Evolutionary conservation across 2,113 vertebrate genomes (phyloP), one percentile per base, ranked within the genome.

Genomic region (Guaruba guarouba): DNA sequence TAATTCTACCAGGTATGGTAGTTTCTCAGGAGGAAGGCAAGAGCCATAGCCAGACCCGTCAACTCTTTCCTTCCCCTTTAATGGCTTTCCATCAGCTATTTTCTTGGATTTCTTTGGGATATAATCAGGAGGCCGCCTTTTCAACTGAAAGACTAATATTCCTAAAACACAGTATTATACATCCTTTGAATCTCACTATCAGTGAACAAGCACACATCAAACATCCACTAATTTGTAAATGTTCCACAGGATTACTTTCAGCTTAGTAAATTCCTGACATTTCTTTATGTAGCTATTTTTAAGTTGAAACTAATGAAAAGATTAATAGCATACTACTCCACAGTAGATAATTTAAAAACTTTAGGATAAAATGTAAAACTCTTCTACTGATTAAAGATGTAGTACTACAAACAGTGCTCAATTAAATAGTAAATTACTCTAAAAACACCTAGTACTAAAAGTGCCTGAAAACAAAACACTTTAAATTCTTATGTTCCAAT

Each of bases 1-100:
- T 95, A 99, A 97, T 97, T 99, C 99, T 90, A 99, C 99, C 75
- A 99, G 96, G 92, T 99, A 99, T 48, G 99, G 99, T 96, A 99
- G 98, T 79, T 99, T 99, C 96, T 99, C 99, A 0, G 99, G 98
- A 18, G 99, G 99, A 44, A 98, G 96, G 2, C 96, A 95, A 39
- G 97, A 98, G 63, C 98, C 98, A 7, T 98, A 98, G 88, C 98
- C 95, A 11, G 98, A 98, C 57, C 98, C 97, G 0, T 98, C 98
- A 61, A 91, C 77, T 92, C 97, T 97, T 54, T 98, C 98, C 96
- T 98, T 99, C 70, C 98, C 98, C 62, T 98, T 97, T 35, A 93
- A 86, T 13, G 90, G 95, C 91, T 98, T 98, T 94, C 98, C 98
- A 3, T 99, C 99, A 18, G 9, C 33, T 31, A 95, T 97, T 88